These are phyloP conservation scores for Stenopsyche tienmushanensis DNA, from an alignment of 1,140 invertebrate genomes.

Conservation along the genomic window DNA sequence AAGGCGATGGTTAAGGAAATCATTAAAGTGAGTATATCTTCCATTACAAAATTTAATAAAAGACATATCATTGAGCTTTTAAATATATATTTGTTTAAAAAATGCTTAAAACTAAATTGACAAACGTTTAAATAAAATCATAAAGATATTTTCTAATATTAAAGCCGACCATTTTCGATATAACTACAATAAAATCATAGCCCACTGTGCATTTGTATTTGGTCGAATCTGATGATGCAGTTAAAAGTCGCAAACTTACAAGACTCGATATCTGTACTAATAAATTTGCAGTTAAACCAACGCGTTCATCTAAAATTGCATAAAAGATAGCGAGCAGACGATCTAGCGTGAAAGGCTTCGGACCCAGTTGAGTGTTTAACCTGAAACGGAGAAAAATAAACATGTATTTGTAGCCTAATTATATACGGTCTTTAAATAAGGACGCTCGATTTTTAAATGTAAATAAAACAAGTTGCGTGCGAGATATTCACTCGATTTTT, in stretches of 20 bases:
- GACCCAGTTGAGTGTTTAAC: constrained; percentile 66
- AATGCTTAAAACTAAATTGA: background rate
- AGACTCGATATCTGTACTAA: constrained; percentile 76
- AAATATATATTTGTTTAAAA: background rate
- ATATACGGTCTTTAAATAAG: too few relatives aligned
- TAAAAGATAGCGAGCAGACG: constrained; percentile 89
- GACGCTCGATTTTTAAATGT: too few relatives aligned
- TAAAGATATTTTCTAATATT: constrained; percentile 74
- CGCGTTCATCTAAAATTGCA: constrained; percentile 81
- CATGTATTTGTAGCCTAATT: too few relatives aligned
- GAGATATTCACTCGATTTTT: too few relatives aligned
- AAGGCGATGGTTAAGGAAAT: constrained; percentile 74
- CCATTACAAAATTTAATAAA: too few relatives aligned
- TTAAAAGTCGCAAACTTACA: constrained; percentile 69
- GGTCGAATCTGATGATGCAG: constrained; percentile 63
- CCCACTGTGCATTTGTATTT: constrained; percentile 75
- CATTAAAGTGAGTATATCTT: constrained; percentile 64
- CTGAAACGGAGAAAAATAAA: constrained; percentile 42
- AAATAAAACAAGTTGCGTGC: too few relatives aligned
- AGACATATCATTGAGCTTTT: background rate
- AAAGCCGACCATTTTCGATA: constrained; percentile 71
- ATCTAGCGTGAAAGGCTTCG: constrained; percentile 80
- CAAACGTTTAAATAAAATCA: constrained; percentile 60
- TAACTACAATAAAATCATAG: constrained; percentile 67
- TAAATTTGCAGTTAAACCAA: constrained; percentile 80